Evolutionary conservation across 2,888 invertebrate genomes (phyloP).

Genomic region (Argyresthia albistria): DNA sequence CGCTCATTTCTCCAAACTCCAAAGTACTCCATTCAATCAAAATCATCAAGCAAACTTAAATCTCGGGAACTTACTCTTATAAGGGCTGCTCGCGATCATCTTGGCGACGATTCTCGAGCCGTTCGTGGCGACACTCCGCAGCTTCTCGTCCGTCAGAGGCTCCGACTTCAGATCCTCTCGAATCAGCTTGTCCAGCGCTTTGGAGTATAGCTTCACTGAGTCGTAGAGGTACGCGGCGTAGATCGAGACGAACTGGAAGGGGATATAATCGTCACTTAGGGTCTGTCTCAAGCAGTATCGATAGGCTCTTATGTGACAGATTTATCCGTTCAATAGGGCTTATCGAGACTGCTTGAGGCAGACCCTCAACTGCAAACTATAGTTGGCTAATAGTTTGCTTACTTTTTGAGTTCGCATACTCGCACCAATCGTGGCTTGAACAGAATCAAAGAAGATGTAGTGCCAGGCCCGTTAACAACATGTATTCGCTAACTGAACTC

Average conservation of each 20-base stretch:
- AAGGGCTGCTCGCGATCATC: conserved; percentile 87
- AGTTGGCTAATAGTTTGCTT: neutral
- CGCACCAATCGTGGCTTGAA: too few species aligned
- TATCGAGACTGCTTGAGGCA: neutral
- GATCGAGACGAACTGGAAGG: conserved; percentile 85
- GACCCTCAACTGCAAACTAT: neutral
- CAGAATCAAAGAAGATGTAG: too few species aligned
- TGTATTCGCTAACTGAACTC: too few species aligned
- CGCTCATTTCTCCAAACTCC: too few species aligned
- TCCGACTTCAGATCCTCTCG: conserved; percentile 55
- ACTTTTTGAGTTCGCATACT: too few species aligned
- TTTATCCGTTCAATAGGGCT: too few species aligned
- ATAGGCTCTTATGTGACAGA: too few species aligned
- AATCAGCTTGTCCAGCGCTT: conserved; percentile 84
- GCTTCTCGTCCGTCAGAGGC: conserved; percentile 72
- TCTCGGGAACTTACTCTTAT: conserved; percentile 79
- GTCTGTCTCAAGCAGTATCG: too few species aligned
- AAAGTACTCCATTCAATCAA: too few species aligned
- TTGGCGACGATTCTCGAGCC: conserved; percentile 90
- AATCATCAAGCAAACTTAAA: too few species aligned
- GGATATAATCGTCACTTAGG: neutral
- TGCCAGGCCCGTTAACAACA: too few species aligned
- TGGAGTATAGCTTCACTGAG: conserved; percentile 92
- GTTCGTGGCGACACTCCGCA: conserved; percentile 82
- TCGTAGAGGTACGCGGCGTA: conserved; percentile 97